Conservation (phyloP, 2,797 vertebrate genomes). For the Rhinogobio ventralis region DNA sequence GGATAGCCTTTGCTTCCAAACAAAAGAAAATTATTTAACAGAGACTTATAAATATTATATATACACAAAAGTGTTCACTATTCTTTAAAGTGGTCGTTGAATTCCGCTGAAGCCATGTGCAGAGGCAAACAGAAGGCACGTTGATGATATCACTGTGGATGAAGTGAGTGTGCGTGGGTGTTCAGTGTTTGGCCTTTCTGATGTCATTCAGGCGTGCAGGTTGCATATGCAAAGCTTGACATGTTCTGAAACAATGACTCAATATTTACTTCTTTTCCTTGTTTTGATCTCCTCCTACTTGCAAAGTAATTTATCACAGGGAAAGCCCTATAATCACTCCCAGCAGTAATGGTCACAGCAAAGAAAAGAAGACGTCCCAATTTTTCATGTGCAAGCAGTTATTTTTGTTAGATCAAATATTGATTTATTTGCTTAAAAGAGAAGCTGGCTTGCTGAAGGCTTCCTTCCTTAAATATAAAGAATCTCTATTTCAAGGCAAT, state of each 20-base stretch:
- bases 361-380: slow-evolving; percentile 3
- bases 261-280: slow-evolving; percentile 40
- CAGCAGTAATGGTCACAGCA: slow-evolving; percentile 22
- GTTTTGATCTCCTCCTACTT: slow-evolving; percentile 36
- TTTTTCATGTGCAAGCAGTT: slow-evolving; percentile 9
- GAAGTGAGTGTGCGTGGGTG: not conserved
- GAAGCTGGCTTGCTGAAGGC: slow-evolving; percentile 7
- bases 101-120: slow-evolving; percentile 14
- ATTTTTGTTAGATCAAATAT: not conserved
- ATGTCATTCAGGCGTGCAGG: slow-evolving; percentile 34
- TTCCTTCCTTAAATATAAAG: not conserved
- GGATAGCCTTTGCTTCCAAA: not conserved
- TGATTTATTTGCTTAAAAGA: slow-evolving; percentile 17
- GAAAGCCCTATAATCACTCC: slow-evolving; percentile 29
- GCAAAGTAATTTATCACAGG: slow-evolving; percentile 9
- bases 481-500: slow-evolving; percentile 19
- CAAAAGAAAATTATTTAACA: slow-evolving; percentile 35
- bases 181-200: slow-evolving; percentile 17
- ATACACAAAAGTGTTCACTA: slow-evolving; percentile 33
- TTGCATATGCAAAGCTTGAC: slow-evolving; percentile 36
- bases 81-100: slow-evolving; percentile 29
- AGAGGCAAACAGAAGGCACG: not conserved
- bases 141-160: slow-evolving; percentile 24
- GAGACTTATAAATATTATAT: slow-evolving; percentile 52
- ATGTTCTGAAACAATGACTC: slow-evolving; percentile 53